phyloP scores from a whole-genome alignment of 2,113 vertebrate species.

The Chionodraco myersi region DNA sequence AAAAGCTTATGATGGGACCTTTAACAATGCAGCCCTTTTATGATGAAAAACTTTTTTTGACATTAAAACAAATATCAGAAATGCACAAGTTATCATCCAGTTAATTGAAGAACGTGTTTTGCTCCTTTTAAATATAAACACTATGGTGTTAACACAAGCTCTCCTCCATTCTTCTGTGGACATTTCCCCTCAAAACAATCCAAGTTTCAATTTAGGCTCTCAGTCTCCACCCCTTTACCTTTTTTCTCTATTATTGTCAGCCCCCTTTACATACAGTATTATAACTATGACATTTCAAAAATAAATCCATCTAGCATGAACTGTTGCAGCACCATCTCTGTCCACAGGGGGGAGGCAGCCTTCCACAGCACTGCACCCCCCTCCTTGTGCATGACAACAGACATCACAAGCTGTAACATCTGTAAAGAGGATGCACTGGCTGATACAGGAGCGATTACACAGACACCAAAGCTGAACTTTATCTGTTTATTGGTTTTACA shows the following conservation, averaged over 20 bases:
- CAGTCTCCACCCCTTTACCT: too few species aligned
- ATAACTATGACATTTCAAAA: background rate
- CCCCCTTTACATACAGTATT: background rate
- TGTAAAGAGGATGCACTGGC: background rate
- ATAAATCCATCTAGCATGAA: background rate
- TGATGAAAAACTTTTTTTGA: too few species aligned
- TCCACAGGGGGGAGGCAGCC: constrained; percentile 62
- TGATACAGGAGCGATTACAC: background rate
- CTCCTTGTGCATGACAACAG: background rate
- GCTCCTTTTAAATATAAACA: too few species aligned
- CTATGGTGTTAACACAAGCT: too few species aligned
- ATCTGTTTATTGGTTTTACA: background rate
- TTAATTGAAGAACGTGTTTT: too few species aligned
- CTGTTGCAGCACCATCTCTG: constrained; percentile 22
- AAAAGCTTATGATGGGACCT: too few species aligned
- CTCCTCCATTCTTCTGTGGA: too few species aligned
- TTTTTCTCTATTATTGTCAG: background rate
- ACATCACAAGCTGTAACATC: background rate
- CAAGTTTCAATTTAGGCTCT: too few species aligned
- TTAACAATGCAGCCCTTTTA: too few species aligned
- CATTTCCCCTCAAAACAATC: too few species aligned
- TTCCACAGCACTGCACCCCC: background rate
- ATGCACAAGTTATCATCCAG: too few species aligned
- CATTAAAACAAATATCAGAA: background rate
- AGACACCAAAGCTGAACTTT: background rate